phyloP scores from a whole-genome alignment of 2,888 invertebrate genomes.

The Cenopis cana region DNA sequence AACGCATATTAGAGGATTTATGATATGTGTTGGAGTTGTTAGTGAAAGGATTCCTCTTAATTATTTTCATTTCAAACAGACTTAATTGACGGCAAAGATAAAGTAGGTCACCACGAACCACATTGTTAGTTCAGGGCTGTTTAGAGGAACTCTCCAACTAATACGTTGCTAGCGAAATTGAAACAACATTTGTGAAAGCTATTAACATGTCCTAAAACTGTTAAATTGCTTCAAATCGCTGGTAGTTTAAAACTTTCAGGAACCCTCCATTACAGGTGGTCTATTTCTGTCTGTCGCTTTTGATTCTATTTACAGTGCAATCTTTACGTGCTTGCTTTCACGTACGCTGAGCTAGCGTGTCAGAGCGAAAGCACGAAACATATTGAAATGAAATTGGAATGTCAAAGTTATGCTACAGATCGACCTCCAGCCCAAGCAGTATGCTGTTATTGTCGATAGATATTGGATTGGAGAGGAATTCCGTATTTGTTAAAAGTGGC shows the following conservation, averaged over 20 bases:
- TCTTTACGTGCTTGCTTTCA: neutral
- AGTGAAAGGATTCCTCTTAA: too few species aligned
- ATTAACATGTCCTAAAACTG: slow-evolving; percentile 17
- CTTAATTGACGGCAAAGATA: neutral
- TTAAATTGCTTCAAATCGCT: slow-evolving; percentile 14
- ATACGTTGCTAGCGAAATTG: neutral
- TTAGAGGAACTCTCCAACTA: slow-evolving; percentile 10
- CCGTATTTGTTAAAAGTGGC: too few species aligned
- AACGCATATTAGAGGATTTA: too few species aligned
- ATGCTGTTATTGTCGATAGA: too few species aligned
- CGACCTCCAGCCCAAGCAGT: too few species aligned
- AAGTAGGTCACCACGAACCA: slow-evolving; percentile 17
- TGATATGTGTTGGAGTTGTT: too few species aligned
- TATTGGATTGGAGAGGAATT: too few species aligned
- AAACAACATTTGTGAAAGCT: slow-evolving; percentile 9
- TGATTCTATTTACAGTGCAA: neutral
- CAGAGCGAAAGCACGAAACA: neutral
- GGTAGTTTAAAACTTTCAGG: neutral
- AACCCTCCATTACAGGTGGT: neutral
- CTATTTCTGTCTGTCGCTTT: neutral
- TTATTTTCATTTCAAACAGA: neutral
- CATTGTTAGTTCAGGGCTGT: slow-evolving; percentile 23
- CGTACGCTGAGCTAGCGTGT: neutral
- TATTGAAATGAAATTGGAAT: too few species aligned
- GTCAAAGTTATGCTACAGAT: too few species aligned